These are phyloP conservation scores for Dryas iulia DNA, from an alignment of 1,140 invertebrate genomes.

Conservation along the genomic window DNA sequence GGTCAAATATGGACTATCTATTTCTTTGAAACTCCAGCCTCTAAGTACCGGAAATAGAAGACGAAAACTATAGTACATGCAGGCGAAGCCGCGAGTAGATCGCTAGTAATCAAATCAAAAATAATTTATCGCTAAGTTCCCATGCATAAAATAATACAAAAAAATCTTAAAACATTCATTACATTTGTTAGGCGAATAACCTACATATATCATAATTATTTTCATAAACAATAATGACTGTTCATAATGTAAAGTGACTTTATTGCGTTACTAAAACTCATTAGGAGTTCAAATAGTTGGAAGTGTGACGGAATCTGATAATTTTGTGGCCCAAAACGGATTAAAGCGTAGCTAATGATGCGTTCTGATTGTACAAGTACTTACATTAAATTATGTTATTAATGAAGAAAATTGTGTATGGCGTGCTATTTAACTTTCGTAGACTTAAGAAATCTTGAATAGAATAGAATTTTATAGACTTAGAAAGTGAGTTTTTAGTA, in stretches of 20 bases:
- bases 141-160: too few species aligned
- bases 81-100: too few species aligned
- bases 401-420: background rate
- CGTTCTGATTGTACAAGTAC: slow-evolving; percentile 21
- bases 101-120: too few species aligned
- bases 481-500: too few species aligned
- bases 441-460: too few species aligned
- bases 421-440: background rate
- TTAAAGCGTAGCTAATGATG: slow-evolving; percentile 60
- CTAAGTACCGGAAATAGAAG: too few species aligned
- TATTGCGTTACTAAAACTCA: slow-evolving; percentile 68
- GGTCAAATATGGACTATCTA: too few species aligned
- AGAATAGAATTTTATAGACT: too few species aligned
- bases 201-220: slow-evolving; percentile 57
- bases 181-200: background rate
- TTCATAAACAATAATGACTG: slow-evolving; percentile 58
- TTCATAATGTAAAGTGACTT: slow-evolving; percentile 59
- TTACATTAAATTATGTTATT: background rate
- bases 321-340: slow-evolving; percentile 56
- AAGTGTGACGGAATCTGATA: slow-evolving; percentile 77
- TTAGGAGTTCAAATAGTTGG: slow-evolving; percentile 59
- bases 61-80: too few species aligned
- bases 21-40: too few species aligned
- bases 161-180: too few species aligned
- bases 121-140: too few species aligned